Evolutionary conservation across 2,797 vertebrate genomes (phyloP), one percentile per base, ranked within the genome.

Genomic region (Leuciscus waleckii): DNA sequence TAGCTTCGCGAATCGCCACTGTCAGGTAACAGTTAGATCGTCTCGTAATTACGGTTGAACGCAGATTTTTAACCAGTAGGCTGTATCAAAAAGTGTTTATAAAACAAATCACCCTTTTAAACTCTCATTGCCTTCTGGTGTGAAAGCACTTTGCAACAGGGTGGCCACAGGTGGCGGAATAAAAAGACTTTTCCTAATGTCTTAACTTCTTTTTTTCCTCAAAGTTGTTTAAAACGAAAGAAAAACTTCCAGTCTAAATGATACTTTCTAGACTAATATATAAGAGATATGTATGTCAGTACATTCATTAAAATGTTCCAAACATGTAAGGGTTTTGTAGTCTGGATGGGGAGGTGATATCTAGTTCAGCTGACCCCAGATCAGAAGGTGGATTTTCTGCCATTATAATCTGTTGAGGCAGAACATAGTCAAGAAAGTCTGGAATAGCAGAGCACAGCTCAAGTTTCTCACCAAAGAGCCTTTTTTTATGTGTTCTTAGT

Each of bases 81-180:
- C 14, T 16, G 17, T 49, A 17, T 49, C 46, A 49, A 49, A 17
- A 49, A 49, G 16, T 17, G 5, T 49, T 49, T 49, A 49, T 49
- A 17, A 49, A 49, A 49, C 46, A 49, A 49, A 49, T 49, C 46
- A 49, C 5, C 41, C 9, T 41, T 41, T 37, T 41, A 41, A 41
- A 41, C 41, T 43, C 41, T 46, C 3, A 14, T 16, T 37, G 10
- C 19, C 49, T 76, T 37, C 32, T n/a, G 26, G 73, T 56, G 7
- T 37, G 51, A 56, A 73, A 39, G 35, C 13, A 3, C 13, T 26
- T 37, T 56, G 21, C 51, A 39, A 26, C 23, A 39, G 23, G 13
- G 3, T 61, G n/a, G 56, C 76, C 76, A 63, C 76, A 63, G 76
- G 56, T 63, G 76, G 76, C 76, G 56, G n/a, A 39, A 79, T 29